Base-by-base conservation (phyloP, 2,797 vertebrate genomes). In the Echiichthys vipera region DNA sequence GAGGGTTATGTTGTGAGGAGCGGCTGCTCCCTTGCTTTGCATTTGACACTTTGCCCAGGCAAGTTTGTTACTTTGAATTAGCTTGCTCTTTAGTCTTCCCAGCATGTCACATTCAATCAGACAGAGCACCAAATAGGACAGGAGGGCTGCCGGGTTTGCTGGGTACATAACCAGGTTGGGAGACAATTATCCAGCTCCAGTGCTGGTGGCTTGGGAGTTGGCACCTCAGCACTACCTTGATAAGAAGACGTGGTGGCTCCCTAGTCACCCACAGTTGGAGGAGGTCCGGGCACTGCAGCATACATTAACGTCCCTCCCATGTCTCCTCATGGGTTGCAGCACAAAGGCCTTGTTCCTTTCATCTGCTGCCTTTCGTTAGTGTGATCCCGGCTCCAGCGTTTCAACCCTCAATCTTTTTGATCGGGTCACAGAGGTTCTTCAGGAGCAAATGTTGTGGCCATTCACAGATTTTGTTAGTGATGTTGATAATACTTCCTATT, bases 21-120 rank as follows among this genome's bases (percentile, higher is more conserved):
- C 77, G 51, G 65, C 77, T 34, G 80, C 81, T 84, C 71, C 80
- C 66, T 81, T 72, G 80, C 88, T 76, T 93, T 94, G 93, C 92
- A 94, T 95, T 95, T 79, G 95, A 89, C 79, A 78, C 81, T 74
- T 88, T 88, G 90, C 90, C 94, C 93, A 95, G 95, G 95, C 94
- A 96, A 95, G 95, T 97, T 97, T 97, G 96, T 98, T 98, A 96
- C 94, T 95, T 90, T 95, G 94, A 96, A 99, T 99, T 97, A 98
- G 94, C 95, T 87, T 86, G 93, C 95, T 96, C 97, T 98, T 98
- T 97, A 96, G 97, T 99, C 97, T 98, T 93, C 93, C 92, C 93
- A 93, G 94, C 89, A 84, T 95, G 97, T 96, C 97, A 97, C 91
- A 89, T 92, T 93, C 94, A 96, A 98, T 98, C 96, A 97, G 94